Evolutionary conservation across 2,797 vertebrate genomes (phyloP).

Genomic region (Morus bassanus): DNA sequence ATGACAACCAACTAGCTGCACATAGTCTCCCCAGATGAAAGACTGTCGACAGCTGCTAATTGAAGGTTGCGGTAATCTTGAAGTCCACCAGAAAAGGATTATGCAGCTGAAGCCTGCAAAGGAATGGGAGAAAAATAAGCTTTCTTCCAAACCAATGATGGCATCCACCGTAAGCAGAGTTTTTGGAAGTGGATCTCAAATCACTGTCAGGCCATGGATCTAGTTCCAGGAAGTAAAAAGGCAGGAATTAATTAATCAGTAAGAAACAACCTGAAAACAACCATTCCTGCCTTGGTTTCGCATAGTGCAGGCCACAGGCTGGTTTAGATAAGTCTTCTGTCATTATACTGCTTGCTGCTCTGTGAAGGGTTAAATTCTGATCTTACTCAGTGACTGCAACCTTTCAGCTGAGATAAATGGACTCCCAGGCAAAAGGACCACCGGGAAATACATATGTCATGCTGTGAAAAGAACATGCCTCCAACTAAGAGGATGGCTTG

Average conservation of each 20-base stretch:
- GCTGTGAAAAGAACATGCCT: slow-evolving; percentile 43
- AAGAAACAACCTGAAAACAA: neutral
- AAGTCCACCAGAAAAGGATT: neutral
- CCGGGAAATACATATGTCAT: slow-evolving; percentile 17
- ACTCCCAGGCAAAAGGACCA: slow-evolving; percentile 37
- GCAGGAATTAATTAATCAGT: neutral
- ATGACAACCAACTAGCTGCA: neutral
- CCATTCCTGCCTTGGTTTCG: neutral
- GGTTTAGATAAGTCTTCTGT: neutral
- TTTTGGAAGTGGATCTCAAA: neutral
- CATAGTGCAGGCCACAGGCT: neutral
- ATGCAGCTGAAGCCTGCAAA: neutral
- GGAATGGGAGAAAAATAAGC: neutral
- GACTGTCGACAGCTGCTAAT: neutral
- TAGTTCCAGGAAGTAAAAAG: neutral
- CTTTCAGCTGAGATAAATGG: slow-evolving; percentile 45
- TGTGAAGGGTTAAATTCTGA: slow-evolving; percentile 23
- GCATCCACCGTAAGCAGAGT: neutral
- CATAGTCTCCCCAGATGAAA: neutral
- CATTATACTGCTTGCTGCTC: neutral
- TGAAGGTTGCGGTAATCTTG: neutral
- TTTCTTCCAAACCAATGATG: neutral
- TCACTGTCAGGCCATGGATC: neutral
- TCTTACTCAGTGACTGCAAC: neutral
- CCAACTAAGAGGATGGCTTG: neutral